A percentile compares a stretch with the other conserved stretches of the same genome.
phyloP scores from a whole-genome alignment of 2,888 invertebrate genomes.

The Prenolepis imparis region DNA sequence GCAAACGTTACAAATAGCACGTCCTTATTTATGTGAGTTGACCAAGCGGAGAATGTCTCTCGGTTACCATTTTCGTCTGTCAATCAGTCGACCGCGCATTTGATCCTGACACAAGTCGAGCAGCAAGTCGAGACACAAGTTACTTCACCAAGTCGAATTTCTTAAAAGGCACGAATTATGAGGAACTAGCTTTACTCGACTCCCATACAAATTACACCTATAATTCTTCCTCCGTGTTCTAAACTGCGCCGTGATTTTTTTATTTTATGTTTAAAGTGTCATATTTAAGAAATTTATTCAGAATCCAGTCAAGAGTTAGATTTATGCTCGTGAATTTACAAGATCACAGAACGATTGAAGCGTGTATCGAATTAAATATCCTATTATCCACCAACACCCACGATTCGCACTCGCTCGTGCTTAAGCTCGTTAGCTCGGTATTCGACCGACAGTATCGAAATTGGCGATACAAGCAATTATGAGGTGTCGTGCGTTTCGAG shows the following conservation, averaged over 20 bases:
- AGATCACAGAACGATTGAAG: constrained; percentile 52
- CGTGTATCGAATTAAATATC: constrained; percentile 62
- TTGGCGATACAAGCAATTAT: constrained; percentile 63
- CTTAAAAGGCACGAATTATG: constrained; percentile 83
- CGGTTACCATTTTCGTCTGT: constrained; percentile 79
- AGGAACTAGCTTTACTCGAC: constrained; percentile 80
- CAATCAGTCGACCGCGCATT: constrained; percentile 60
- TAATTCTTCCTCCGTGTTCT: constrained; percentile 57
- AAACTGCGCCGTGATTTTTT: constrained; percentile 53
- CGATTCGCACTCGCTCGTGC: constrained; percentile 62
- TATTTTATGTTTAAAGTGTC: constrained; percentile 31
- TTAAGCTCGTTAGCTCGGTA: constrained; percentile 71
- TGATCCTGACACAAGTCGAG: constrained; percentile 81
- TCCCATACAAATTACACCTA: constrained; percentile 69
- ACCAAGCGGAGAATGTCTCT: constrained; percentile 75
- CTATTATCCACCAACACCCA: constrained; percentile 57
- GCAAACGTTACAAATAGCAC: constrained; percentile 69
- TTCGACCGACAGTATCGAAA: constrained; percentile 61
- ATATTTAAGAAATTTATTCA: constrained; percentile 3
- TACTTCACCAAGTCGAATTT: constrained; percentile 78
- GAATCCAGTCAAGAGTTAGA: constrained; percentile 46
- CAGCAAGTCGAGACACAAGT: constrained; percentile 71
- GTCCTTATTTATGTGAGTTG: constrained; percentile 68
- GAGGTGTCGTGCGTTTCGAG: constrained; percentile 69
- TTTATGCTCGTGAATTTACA: constrained; percentile 55